Conservation (phyloP, 1,140 invertebrate species). For the Lasioglossum baleicum region DNA sequence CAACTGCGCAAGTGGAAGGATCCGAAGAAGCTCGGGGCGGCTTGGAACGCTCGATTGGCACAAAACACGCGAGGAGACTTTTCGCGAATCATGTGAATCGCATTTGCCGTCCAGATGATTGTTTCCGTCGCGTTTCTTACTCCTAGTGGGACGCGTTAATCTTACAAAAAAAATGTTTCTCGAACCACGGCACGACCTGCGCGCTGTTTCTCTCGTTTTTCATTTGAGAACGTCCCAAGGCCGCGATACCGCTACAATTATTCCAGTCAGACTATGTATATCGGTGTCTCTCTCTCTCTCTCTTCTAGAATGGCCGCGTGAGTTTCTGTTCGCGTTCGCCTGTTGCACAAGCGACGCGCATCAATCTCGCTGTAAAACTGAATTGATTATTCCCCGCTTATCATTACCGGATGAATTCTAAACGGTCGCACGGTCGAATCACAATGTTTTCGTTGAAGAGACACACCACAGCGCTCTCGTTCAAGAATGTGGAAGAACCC, state of each 20-base stretch:
- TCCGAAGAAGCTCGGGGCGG: not conserved
- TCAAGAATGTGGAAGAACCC: not conserved
- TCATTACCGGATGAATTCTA: not conserved
- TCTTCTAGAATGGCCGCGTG: not conserved
- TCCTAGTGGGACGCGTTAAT: not conserved
- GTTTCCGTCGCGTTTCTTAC: not conserved
- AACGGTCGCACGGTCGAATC: not conserved
- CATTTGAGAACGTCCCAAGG: constrained; percentile 8
- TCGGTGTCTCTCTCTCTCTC: not conserved
- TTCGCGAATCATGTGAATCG: not conserved
- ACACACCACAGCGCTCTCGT: not conserved
- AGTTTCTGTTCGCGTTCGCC: not conserved
- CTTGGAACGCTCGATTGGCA: constrained; percentile 35
- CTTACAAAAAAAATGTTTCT: not conserved
- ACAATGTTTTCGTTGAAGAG: not conserved
- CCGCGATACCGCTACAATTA: constrained; percentile 13
- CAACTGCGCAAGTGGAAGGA: not conserved
- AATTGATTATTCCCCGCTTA: not conserved
- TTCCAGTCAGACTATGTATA: not conserved
- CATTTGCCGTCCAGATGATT: not conserved
- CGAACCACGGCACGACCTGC: constrained; percentile 31
- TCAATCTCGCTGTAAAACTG: not conserved
- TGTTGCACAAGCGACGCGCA: not conserved
- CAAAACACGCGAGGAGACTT: constrained; percentile 13
- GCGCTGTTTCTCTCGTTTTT: not conserved